phyloP scores from a whole-genome alignment of 2,797 vertebrate genomes.

The Sandelia bainsii region DNA sequence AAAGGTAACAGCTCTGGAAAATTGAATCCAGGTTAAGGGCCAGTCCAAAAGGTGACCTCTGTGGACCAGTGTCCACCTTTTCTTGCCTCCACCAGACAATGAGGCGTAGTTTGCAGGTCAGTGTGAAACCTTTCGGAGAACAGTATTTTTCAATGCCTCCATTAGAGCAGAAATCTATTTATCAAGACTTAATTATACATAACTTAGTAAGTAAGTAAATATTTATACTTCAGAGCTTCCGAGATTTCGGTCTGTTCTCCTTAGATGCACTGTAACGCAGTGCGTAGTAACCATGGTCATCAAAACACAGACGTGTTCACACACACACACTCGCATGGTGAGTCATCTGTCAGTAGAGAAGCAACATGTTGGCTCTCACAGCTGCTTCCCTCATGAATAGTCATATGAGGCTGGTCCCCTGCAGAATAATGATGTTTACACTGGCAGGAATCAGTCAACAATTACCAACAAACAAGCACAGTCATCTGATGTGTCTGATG shows the following conservation, averaged over 20 bases:
- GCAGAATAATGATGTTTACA: constrained; percentile 20
- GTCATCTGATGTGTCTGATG: neutral
- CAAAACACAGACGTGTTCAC: neutral
- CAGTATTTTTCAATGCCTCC: neutral
- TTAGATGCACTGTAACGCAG: neutral
- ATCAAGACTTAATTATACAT: neutral
- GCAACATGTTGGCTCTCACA: neutral
- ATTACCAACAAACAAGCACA: neutral
- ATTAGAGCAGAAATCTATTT: too few species aligned
- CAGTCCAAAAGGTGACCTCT: neutral
- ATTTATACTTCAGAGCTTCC: neutral
- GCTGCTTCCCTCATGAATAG: constrained; percentile 28
- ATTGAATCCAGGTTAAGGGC: neutral
- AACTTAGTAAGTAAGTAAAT: neutral
- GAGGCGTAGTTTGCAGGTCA: neutral
- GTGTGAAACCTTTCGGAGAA: too few species aligned
- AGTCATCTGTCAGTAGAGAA: constrained; percentile 4
- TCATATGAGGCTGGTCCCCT: constrained; percentile 12
- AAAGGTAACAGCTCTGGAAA: too few species aligned
- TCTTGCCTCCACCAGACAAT: too few species aligned
- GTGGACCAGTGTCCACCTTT: neutral
- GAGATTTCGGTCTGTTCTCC: neutral
- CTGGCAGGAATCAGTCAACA: constrained; percentile 5
- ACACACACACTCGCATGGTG: neutral
- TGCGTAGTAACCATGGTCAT: neutral